Evolutionary conservation across 2,888 invertebrate genomes (phyloP), one percentile per base, ranked within the genome.

Genomic region (Oligia strigilis): DNA sequence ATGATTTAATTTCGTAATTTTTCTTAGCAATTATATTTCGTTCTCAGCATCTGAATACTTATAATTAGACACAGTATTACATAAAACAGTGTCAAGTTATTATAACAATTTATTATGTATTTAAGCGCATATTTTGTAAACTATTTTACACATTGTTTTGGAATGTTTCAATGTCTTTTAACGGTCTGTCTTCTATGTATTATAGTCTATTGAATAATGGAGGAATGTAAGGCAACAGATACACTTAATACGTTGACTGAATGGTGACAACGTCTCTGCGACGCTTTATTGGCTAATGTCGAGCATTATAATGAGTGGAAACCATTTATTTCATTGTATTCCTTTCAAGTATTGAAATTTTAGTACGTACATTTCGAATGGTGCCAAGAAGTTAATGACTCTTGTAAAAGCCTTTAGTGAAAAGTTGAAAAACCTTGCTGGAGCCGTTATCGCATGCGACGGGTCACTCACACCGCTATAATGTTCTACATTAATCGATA

Each of bases 1-100:
- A 97, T 96, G 96, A 95, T 97, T 97, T 97, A 97, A 96, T 97
- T 97, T 96, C 95, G 95, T 97, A 96, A 96, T 96, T 95, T 96
- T 95, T 97, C 97, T 96, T 97, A 97, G 96, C 96, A 96, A 94
- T 96, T 96, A 96, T 95, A 96, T 96, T 97, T 96, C 95, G 95
- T 96, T 96, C 93, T 96, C 96, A 96, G 96, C 96, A 94, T 96
- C 94, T 94, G 94, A 95, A 94, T 96, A 95, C 95, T 95, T 96
- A 96, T 93, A 95, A 93, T 94, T 93, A 95, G 95, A 95, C 94
- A 95, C 95, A 92, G 93, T 92, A 93, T 93, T 95, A 95, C 94
- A 94, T 94, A 93, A 94, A 92, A 94, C 90, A 92, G 93, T 94
- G 94, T 94, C 95, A 91, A 89, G 91, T 92, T 91, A 92, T 93